Conservation (phyloP, 1,140 invertebrate species). For the Cyphomyrmex costatus region DNA sequence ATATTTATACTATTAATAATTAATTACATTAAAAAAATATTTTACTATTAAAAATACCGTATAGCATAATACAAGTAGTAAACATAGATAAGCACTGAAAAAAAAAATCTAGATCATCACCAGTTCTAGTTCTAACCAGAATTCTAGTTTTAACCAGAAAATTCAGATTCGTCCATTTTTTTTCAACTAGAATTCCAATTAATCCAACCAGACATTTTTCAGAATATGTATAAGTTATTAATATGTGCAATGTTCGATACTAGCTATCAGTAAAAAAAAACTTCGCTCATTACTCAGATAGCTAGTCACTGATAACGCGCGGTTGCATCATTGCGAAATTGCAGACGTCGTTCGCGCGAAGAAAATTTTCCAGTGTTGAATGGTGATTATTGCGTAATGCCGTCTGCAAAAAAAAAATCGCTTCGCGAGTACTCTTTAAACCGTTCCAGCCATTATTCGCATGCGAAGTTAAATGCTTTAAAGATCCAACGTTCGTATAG, state of each 20-base stretch:
- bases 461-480: not conserved
- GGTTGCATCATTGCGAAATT: slow-evolving; percentile 23
- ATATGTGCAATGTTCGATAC: not conserved
- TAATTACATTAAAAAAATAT: too few species aligned
- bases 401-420: not conserved
- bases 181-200: too few species aligned
- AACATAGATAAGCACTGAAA: not conserved
- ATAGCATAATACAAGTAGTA: not conserved
- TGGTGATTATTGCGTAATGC: slow-evolving; percentile 24
- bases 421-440: not conserved
- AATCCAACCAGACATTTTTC: too few species aligned
- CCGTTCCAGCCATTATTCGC: slow-evolving; percentile 2
- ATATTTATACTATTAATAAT: too few species aligned
- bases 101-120: too few species aligned
- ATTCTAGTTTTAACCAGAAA: too few species aligned
- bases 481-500: not conserved
- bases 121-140: too few species aligned
- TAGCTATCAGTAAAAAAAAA: slow-evolving; percentile 5
- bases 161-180: too few species aligned
- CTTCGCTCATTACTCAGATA: slow-evolving; percentile 24
- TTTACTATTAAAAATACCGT: too few species aligned
- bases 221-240: not conserved
- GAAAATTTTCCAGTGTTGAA: slow-evolving; percentile 48
- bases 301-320: slow-evolving; percentile 27
- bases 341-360: slow-evolving; percentile 13